phyloP scores from a whole-genome alignment of 2,113 vertebrate species.

The Aphyosemion australe region DNA sequence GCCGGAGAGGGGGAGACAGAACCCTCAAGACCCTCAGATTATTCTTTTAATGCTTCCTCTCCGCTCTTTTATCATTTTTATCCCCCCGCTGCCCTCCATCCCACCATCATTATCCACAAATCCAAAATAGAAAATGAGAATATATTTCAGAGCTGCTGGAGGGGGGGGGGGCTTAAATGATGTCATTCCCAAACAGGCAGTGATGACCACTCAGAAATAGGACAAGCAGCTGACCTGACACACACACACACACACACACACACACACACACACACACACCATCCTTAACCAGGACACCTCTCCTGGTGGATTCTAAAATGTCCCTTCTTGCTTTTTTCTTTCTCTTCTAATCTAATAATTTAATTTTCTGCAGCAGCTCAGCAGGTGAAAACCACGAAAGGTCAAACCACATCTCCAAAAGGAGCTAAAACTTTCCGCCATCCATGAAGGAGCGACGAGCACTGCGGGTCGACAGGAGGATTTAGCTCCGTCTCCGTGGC shows the following conservation, averaged over 20 bases:
- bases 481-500: conserved; percentile 31
- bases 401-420: background rate
- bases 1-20: conserved; percentile 21
- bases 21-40: conserved; percentile 50
- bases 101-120: conserved; percentile 47
- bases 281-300: conserved; percentile 43
- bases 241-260: conserved; percentile 29
- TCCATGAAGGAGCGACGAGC: background rate
- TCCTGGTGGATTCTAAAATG: conserved; percentile 18
- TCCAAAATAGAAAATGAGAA: conserved; percentile 52
- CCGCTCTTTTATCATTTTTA: conserved; percentile 38
- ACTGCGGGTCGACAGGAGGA: background rate
- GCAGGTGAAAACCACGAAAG: conserved; percentile 17
- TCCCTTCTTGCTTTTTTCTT: conserved; percentile 7
- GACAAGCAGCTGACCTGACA: conserved; percentile 29
- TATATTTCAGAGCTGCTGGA: conserved; percentile 45
- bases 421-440: background rate
- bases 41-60: conserved; percentile 53
- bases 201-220: conserved; percentile 52
- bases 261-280: conserved; percentile 21
- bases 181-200: conserved; percentile 60
- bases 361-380: background rate
- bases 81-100: conserved; percentile 28
- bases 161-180: conserved; percentile 34
- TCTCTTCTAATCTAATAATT: background rate